phyloP scores from a whole-genome alignment of 2,113 vertebrate genomes.

The Alligator sinensis region DNA sequence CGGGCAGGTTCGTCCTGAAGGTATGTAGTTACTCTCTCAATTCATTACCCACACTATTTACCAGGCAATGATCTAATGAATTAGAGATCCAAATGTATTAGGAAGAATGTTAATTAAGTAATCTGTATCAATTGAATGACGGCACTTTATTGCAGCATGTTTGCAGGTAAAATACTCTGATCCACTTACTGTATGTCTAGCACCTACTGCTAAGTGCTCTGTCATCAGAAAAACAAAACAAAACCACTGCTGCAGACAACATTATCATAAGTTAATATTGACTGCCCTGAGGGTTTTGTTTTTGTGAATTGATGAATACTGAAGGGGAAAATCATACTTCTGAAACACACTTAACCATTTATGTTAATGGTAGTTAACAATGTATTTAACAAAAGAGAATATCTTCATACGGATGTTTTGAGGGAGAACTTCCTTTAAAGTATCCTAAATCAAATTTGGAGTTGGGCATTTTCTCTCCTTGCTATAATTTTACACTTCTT shows the following conservation, averaged over 20 bases:
- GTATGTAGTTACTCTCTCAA: conserved; percentile 82
- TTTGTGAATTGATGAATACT: conserved; percentile 52
- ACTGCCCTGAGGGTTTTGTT: conserved; percentile 52
- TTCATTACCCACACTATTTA: conserved; percentile 77
- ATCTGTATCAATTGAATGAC: conserved; percentile 73
- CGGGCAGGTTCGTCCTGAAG: conserved; percentile 84
- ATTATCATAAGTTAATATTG: conserved; percentile 73
- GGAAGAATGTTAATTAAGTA: conserved; percentile 72
- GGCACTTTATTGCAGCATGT: conserved; percentile 76
- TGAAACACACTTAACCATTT: conserved; percentile 34
- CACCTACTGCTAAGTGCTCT: conserved; percentile 66
- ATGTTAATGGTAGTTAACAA: neutral
- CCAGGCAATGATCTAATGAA: conserved; percentile 80
- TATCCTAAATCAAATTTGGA: neutral
- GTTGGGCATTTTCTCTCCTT: conserved; percentile 24
- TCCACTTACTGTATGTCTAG: conserved; percentile 62
- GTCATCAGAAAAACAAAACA: conserved; percentile 74
- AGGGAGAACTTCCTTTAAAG: conserved; percentile 35
- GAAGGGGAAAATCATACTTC: conserved; percentile 43
- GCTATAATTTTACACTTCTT: neutral
- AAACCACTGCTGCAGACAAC: conserved; percentile 43
- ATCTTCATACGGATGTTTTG: neutral
- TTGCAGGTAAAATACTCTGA: conserved; percentile 74
- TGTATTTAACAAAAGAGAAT: neutral
- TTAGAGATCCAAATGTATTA: conserved; percentile 66